phyloP scores from a whole-genome alignment of 2,113 vertebrate species.

The Panurus biarmicus region DNA sequence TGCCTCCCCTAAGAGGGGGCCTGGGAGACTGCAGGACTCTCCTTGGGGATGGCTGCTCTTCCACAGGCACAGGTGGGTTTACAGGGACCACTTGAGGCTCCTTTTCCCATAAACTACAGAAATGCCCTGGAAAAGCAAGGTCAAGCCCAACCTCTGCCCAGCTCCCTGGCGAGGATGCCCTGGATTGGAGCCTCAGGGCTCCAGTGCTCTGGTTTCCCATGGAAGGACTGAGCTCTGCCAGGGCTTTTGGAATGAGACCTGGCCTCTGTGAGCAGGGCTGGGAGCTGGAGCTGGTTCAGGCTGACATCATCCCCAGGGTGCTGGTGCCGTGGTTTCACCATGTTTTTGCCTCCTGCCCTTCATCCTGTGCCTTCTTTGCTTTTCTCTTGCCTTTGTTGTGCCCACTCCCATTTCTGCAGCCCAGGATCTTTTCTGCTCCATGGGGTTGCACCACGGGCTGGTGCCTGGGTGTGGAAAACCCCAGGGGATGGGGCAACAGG shows the following conservation, averaged over 20 bases:
- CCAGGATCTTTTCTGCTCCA: rapidly evolving
- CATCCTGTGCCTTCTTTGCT: background rate
- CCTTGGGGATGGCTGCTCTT: background rate
- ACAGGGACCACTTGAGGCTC: background rate
- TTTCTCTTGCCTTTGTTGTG: background rate
- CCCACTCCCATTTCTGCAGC: background rate
- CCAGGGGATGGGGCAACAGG: rapidly evolving
- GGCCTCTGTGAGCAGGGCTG: background rate
- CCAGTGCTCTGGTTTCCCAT: background rate
- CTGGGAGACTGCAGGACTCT: background rate
- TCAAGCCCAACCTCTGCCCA: background rate
- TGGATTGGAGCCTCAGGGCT: background rate
- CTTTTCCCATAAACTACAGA: background rate
- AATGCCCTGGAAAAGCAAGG: background rate
- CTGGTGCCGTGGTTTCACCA: rapidly evolving
- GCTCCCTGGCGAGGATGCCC: background rate
- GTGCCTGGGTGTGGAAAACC: background rate
- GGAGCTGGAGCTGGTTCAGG: background rate
- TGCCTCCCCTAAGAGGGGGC: background rate
- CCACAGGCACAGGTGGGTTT: background rate
- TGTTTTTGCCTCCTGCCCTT: background rate
- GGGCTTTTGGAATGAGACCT: background rate
- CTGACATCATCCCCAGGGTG: rapidly evolving
- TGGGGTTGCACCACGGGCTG: rapidly evolving
- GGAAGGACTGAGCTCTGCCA: background rate